These are phyloP conservation scores for Ranitomeya variabilis DNA, from an alignment of 2,113 vertebrate genomes.

Conservation along the genomic window DNA sequence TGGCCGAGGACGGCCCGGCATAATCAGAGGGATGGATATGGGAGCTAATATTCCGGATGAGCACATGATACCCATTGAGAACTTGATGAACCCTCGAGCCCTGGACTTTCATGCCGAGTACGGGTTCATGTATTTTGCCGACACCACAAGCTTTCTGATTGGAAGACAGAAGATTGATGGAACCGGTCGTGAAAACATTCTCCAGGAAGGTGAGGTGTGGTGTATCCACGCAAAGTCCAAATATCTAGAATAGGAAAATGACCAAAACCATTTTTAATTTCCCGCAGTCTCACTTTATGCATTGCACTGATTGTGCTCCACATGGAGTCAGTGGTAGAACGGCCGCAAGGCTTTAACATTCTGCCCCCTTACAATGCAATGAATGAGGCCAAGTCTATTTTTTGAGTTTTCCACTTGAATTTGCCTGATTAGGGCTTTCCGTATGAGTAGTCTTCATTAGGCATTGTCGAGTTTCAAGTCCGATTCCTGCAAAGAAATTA, in stretches of 20 bases:
- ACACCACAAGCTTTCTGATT: slow-evolving; percentile 94
- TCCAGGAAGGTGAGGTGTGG: slow-evolving; percentile 83
- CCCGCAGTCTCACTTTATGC: not conserved
- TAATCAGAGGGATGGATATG: slow-evolving; percentile 97
- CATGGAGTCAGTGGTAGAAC: not conserved
- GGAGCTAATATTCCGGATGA: slow-evolving; percentile 92
- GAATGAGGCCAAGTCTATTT: not conserved
- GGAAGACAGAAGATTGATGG: slow-evolving; percentile 96
- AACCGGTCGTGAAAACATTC: slow-evolving; percentile 88
- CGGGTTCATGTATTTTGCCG: slow-evolving; percentile 94
- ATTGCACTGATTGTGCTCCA: not conserved
- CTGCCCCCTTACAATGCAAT: not conserved
- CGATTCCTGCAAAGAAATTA: slow-evolving; percentile 1
- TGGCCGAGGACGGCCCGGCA: slow-evolving; percentile 91
- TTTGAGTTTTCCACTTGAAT: not conserved
- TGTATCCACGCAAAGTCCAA: not conserved
- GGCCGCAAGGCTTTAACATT: not conserved
- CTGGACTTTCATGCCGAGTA: slow-evolving; percentile 92
- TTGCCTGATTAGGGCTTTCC: not conserved
- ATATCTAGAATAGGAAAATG: not conserved
- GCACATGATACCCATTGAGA: slow-evolving; percentile 98
- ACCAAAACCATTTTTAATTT: not conserved
- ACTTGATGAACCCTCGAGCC: slow-evolving; percentile 94
- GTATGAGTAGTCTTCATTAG: not conserved
- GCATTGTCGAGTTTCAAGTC: not conserved